Base-by-base conservation (phyloP, 2,888 invertebrate genomes). In the Diaperis boleti region DNA sequence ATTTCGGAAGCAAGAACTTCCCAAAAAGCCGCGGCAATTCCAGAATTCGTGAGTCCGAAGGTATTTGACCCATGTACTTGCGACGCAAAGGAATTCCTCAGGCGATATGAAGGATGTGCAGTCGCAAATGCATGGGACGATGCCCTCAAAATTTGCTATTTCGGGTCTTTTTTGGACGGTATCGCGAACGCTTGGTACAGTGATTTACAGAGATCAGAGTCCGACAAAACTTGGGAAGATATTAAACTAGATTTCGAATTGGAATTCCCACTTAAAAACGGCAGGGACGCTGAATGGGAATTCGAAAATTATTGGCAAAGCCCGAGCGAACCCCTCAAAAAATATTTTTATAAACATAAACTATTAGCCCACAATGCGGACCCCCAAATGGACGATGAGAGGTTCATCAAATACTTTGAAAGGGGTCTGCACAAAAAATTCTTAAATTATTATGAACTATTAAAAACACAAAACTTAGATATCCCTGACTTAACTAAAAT, bases 141-240 rank as follows among this genome's bases (percentile, higher is more conserved):
- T n/a, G n/a, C n/a, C 13, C 8, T 41, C 14, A 41, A 41, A 41
- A 41, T 41, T 6, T 7, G 15, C 2, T 41, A 41, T 41, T 41
- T 13, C 8, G 41, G 41, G n/a, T 8, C 15, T 8, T 41, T 41
- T 15, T n/a, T 41, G 1, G 17, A 8, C 41, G 41, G 41, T 3
- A 8, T 13, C 14, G 15, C 15, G 4, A 39, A 39, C 7, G 8
- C 15, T 6, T 39, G 39, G 39, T 39, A 15, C 8, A 7, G 7
- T 6, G 39, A 39, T 7, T 39, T 15, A 15, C 8, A 7, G 5
- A 15, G 5, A 15, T n/a, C n/a, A 15, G 1, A 39, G n/a, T 17
- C 15, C 4, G 35, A 3, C 4, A 37, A 11, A 7, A 11, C 13
- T n/a, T 37, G 6, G 35, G 13, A 37, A 2, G 10, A 37, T 3